Evolutionary conservation across 37 sponge, comb jelly and placozoan genomes (phyloP).

Genomic region (Aphrocallistes beatrix): DNA sequence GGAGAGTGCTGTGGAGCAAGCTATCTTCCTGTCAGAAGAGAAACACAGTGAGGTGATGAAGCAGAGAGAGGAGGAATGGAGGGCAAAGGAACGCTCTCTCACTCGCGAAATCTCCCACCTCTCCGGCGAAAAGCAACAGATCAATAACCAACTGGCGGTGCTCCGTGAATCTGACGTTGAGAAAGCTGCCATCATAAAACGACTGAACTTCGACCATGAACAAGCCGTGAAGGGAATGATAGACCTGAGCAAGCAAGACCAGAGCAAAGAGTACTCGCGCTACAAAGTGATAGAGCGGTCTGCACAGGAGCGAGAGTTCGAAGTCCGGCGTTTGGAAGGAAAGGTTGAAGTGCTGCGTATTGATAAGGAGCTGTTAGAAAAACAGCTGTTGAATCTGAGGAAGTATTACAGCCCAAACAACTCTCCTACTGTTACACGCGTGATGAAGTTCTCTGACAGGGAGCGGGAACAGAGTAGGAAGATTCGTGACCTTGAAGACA

Average conservation of each 20-base stretch:
- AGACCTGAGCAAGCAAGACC: neutral
- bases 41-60: neutral
- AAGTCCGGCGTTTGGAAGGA: neutral
- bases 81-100: neutral
- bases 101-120: slow-evolving; percentile 2
- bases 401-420: neutral
- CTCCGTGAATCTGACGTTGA: neutral
- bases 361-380: neutral
- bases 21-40: neutral
- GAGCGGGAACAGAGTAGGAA: neutral
- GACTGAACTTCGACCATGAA: neutral
- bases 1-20: neutral
- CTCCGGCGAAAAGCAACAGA: neutral
- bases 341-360: neutral
- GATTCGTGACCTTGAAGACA: neutral
- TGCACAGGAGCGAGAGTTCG: neutral
- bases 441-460: neutral
- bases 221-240: neutral
- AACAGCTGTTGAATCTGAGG: neutral
- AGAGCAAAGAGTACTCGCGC: neutral
- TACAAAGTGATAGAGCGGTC: neutral
- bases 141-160: neutral
- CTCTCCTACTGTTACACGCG: neutral
- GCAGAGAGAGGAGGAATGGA: neutral
- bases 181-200: neutral